These are phyloP conservation scores for Anisognathus igniventris DNA, from an alignment of 2,797 vertebrate species.

Conservation along the genomic window DNA sequence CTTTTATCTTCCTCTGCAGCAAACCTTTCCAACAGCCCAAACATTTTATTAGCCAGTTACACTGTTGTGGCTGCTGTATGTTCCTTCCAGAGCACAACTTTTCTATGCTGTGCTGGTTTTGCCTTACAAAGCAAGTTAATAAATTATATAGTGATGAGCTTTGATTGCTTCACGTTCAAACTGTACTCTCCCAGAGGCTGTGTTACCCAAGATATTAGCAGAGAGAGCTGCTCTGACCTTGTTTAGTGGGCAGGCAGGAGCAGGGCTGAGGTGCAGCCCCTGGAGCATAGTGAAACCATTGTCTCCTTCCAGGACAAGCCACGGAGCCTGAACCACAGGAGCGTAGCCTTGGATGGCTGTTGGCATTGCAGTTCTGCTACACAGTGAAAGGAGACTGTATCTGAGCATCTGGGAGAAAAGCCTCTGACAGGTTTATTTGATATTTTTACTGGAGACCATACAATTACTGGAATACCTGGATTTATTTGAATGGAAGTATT, in stretches of 20 bases:
- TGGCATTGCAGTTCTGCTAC: background rate
- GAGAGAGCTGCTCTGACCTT: background rate
- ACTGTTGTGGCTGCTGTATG: background rate
- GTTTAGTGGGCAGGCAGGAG: conserved; percentile 13
- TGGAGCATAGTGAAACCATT: conserved; percentile 29
- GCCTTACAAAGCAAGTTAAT: conserved; percentile 23
- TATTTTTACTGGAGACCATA: conserved; percentile 61
- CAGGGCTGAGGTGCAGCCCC: background rate
- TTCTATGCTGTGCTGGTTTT: background rate
- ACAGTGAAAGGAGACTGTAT: conserved; percentile 46
- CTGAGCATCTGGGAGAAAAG: conserved; percentile 54
- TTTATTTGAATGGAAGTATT: conserved; percentile 67
- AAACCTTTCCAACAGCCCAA: conserved; percentile 30
- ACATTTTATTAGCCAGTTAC: conserved; percentile 9
- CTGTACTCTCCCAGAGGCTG: background rate
- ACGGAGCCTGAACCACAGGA: background rate
- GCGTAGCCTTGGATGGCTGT: background rate
- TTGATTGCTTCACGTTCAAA: background rate
- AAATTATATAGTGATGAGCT: conserved; percentile 1
- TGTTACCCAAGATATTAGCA: background rate
- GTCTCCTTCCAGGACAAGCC: conserved; percentile 19
- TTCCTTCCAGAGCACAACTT: background rate
- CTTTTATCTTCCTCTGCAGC: conserved; percentile 46
- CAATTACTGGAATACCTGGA: conserved; percentile 67
- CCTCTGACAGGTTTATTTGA: conserved; percentile 62